Conservation (phyloP, 1,140 invertebrate species). For the Pogonomyrmex californicus region DNA sequence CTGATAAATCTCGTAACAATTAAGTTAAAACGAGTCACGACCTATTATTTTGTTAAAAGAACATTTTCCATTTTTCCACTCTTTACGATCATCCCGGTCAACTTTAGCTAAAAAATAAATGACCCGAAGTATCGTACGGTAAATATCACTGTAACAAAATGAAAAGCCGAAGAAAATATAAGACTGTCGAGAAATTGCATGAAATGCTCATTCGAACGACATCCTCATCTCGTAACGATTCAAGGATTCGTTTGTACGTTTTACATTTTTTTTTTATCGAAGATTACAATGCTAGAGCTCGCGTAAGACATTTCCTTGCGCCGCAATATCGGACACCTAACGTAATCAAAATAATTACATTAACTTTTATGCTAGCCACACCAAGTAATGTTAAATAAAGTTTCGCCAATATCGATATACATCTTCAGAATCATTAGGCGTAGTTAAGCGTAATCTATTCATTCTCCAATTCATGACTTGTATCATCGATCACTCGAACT, state of each 20-base stretch:
- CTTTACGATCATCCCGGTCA: neutral
- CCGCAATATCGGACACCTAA: neutral
- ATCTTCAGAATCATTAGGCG: neutral
- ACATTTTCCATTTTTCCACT: neutral
- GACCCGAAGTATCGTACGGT: neutral
- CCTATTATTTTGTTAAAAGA: neutral
- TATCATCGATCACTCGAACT: neutral
- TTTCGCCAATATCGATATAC: neutral
- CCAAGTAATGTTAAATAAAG: neutral
- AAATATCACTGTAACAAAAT: neutral
- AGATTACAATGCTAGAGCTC: neutral
- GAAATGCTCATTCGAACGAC: constrained; percentile 3
- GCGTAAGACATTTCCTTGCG: constrained; percentile 17
- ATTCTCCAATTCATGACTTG: too few relatives aligned
- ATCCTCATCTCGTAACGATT: neutral
- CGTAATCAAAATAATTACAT: neutral
- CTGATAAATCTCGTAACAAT: constrained; percentile 8
- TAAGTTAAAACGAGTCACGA: neutral
- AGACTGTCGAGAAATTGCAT: neutral
- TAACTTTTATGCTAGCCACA: neutral
- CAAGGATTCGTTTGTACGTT: neutral
- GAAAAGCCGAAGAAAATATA: neutral
- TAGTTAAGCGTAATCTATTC: neutral
- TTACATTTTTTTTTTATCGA: constrained; percentile 31
- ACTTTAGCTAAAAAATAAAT: neutral